Evolutionary conservation across 2,888 invertebrate genomes (phyloP).

Genomic region (Bruchidius siliquastri): DNA sequence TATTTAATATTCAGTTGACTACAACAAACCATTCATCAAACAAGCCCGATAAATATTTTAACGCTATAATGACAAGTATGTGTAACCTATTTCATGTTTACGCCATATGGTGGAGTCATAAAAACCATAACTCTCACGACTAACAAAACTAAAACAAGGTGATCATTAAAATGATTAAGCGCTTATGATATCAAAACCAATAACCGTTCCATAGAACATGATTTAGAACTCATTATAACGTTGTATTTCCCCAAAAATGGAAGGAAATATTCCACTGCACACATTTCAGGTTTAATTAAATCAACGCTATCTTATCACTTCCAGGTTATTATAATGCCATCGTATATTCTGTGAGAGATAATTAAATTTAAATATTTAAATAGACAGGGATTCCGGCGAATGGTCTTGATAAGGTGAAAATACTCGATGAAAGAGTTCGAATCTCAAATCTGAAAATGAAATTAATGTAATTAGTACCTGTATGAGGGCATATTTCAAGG

Average conservation of each 20-base stretch:
- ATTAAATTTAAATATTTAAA: not conserved
- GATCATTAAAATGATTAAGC: not conserved
- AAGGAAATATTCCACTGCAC: not conserved
- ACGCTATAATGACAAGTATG: not conserved
- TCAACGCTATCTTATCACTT: not conserved
- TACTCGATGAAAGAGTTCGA: not conserved
- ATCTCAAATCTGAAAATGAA: not conserved
- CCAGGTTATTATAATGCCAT: not conserved
- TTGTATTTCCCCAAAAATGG: not conserved
- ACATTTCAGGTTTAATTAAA: not conserved
- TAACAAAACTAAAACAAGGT: not conserved
- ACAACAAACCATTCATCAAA: too few species aligned
- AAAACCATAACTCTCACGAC: not conserved
- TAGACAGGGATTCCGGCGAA: not conserved
- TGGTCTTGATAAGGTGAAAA: not conserved
- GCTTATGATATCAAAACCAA: not conserved
- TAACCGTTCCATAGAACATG: not conserved
- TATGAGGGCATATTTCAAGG: not conserved
- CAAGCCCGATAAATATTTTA: too few species aligned
- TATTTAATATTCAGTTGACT: too few species aligned
- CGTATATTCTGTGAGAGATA: not conserved
- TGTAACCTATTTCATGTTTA: not conserved
- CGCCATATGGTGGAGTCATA: not conserved
- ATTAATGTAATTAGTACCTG: not conserved
- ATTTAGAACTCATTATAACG: not conserved